Base-by-base conservation (phyloP, 2,113 vertebrate genomes). In the Epinephelus moara region DNA sequence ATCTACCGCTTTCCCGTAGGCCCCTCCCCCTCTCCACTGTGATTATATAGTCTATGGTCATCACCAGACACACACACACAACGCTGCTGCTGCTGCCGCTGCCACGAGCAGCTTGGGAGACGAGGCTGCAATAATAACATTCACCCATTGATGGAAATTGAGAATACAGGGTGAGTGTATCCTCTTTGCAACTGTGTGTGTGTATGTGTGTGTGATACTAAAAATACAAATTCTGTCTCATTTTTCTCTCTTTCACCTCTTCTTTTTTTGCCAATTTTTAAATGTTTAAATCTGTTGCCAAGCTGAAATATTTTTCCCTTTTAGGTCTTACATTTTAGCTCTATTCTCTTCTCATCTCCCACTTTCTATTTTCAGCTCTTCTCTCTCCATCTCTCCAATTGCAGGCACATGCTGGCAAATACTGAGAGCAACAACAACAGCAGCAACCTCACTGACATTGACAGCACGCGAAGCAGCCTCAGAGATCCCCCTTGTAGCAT, bases 321-420 rank as follows among this genome's bases (percentile, higher is more conserved):
- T 19, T 47, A 11, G 4, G 3, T 78, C 21, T 71, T 33, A 4
- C 61, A 19, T 49, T 63, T 5, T 81, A 69, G 25, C 11, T 13
- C 8, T 45, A 25, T 79, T 74, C 42, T 19, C 21, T 1, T 56
- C 25, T 27, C 3, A 12, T 81, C 45, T 85, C 53, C 13, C 60
- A 15, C 70, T 75, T 52, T 17, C 52, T 70, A 14, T 89, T 81
- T 77, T 78, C 70, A 76, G 49, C 64, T 76, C 59, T n/a, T 30
- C 45, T 85, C 15, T 83, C 14, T 84, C 23, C 25, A 6, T 75
- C 45, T 86, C 77, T 82, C 21, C 75, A 81, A 73, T 27, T 77
- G 80, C 80, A 93, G 92, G 73, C 88, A 90, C 83, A 86, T 84
- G 82, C 89, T 78, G 78, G 87, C 84, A 86, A 87, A 75, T 86